Evolutionary conservation across 2,113 vertebrate genomes (phyloP).

Genomic region (Tachuris rubrigastra): DNA sequence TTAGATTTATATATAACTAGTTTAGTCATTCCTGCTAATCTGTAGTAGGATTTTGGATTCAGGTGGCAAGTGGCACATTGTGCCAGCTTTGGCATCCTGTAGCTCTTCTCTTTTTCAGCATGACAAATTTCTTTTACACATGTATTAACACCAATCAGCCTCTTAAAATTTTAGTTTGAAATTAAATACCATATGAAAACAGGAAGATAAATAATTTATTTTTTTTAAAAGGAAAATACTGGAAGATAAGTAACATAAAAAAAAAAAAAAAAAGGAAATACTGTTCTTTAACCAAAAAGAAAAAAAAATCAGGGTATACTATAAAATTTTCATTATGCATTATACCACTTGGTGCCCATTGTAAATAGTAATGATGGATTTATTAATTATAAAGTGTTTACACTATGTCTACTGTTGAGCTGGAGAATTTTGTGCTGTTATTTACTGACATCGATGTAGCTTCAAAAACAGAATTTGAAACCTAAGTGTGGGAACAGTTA

Average conservation of each 20-base stretch:
- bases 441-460: background rate
- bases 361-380: background rate
- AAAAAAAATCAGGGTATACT: background rate
- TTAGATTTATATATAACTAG: background rate
- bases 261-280: background rate
- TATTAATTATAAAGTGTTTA: background rate
- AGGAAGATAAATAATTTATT: background rate
- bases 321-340: background rate
- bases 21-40: conserved; percentile 19
- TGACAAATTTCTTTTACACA: background rate
- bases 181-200: no score
- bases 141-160: background rate
- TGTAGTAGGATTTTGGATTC: background rate
- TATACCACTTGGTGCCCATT: background rate
- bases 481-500: background rate
- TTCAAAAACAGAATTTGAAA: background rate
- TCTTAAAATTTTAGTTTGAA: background rate
- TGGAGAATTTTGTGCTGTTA: background rate
- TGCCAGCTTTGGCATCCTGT: background rate
- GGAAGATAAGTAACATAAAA: no score
- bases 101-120: background rate
- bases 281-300: background rate
- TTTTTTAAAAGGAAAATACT: background rate
- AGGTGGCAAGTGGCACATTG: background rate
- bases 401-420: background rate